Conservation (phyloP, 2,888 invertebrate species). For the Mythimna ferrago region DNA sequence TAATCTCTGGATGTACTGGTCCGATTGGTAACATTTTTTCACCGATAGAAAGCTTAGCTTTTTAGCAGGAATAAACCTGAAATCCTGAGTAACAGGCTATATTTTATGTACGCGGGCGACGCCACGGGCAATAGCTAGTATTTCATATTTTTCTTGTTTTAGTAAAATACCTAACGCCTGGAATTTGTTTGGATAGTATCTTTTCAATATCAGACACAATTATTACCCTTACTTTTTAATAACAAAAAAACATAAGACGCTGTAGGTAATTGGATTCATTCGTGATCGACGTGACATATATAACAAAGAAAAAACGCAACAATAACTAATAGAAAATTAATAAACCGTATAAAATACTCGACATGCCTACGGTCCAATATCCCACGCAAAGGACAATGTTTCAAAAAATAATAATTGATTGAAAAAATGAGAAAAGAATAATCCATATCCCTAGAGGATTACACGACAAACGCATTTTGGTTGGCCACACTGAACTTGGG, state of each 20-base stretch:
- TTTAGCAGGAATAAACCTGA: too few species aligned
- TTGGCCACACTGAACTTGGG: conserved; percentile 86
- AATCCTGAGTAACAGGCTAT: too few species aligned
- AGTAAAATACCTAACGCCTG: too few species aligned
- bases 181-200: too few species aligned
- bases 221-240: neutral
- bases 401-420: conserved; percentile 82
- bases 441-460: conserved; percentile 88
- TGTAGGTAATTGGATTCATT: conserved; percentile 32
- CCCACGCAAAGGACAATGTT: conserved; percentile 82
- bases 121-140: too few species aligned
- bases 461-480: conserved; percentile 90
- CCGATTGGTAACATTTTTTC: too few species aligned
- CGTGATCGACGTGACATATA: conserved; percentile 48
- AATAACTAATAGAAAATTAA: conserved; percentile 83
- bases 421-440: conserved; percentile 78
- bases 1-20: too few species aligned
- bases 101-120: too few species aligned
- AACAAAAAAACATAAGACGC: neutral
- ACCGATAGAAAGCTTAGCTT: too few species aligned
- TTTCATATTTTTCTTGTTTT: neutral
- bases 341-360: conserved; percentile 79
- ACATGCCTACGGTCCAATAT: conserved; percentile 74
- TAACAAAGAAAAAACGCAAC: conserved; percentile 65
- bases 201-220: neutral